A percentile compares a stretch with the other conserved stretches of the same genome.
These are phyloP conservation scores for Drepanosiphum platanoidis DNA, from an alignment of 2,888 invertebrate species.

Conservation along the genomic window DNA sequence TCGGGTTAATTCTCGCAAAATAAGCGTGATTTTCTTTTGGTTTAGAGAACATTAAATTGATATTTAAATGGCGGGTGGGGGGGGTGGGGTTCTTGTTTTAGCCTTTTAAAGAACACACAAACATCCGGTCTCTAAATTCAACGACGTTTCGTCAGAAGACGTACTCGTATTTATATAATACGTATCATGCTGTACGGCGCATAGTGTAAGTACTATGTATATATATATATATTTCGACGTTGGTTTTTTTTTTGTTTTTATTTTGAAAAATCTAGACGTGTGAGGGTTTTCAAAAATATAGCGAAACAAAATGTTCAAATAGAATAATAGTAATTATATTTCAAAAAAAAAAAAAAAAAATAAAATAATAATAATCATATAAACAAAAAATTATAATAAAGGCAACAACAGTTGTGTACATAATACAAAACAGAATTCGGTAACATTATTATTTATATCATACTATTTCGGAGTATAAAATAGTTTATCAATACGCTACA, in stretches of 20 bases:
- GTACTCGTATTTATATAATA: no score
- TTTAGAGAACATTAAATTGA: no score
- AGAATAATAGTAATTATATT: conserved; percentile 53
- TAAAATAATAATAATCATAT: conserved; percentile 49
- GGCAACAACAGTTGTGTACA: conserved; percentile 57
- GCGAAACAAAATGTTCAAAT: conserved; percentile 50
- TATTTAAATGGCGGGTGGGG: no score
- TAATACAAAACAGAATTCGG: conserved; percentile 60
- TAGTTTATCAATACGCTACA: conserved; percentile 55
- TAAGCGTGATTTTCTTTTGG: no score
- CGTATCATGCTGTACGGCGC: neutral
- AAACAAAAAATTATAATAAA: conserved; percentile 61
- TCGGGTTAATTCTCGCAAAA: no score
- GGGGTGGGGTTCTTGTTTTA: no score
- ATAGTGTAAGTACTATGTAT: neutral
- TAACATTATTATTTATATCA: conserved; percentile 54
- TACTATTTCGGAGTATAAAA: conserved; percentile 53
- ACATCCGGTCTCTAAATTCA: no score
- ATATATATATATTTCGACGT: neutral
- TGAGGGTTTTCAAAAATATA: conserved; percentile 29
- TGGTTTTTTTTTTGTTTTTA: neutral
- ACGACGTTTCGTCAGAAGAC: no score
- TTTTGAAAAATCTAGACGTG: neutral
- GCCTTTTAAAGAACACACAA: no score
- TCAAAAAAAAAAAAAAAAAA: conserved; percentile 54